Conservation (phyloP, 2,888 invertebrate species). For the Oxyscelio sp. region DNA sequence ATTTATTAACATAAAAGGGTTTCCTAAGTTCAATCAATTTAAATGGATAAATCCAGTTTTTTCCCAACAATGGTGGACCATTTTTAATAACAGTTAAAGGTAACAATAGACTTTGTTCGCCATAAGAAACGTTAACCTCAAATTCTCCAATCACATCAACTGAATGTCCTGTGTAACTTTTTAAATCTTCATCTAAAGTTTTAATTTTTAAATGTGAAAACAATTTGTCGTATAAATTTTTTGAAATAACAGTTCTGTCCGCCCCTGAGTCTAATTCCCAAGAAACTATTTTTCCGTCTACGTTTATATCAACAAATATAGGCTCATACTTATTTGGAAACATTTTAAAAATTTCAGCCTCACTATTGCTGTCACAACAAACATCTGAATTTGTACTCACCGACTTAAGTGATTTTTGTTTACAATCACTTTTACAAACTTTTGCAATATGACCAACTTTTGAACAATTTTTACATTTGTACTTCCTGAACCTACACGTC, state of each 20-base stretch:
- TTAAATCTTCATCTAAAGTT: too few species aligned
- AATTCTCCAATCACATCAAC: too few species aligned
- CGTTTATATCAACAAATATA: constrained; percentile 53
- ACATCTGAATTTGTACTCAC: neutral
- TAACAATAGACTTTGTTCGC: too few species aligned
- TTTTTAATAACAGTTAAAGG: too few species aligned
- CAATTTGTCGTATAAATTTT: too few species aligned
- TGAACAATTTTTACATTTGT: constrained; percentile 38
- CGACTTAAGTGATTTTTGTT: neutral
- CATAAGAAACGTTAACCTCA: too few species aligned
- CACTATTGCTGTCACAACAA: neutral
- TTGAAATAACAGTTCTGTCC: constrained; percentile 5
- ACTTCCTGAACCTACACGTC: constrained; percentile 42
- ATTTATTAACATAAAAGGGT: too few species aligned
- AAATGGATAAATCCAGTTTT: too few species aligned
- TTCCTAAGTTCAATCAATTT: too few species aligned
- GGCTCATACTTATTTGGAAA: neutral
- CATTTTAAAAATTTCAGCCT: constrained; percentile 22
- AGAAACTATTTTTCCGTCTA: constrained; percentile 41
- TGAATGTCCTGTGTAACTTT: too few species aligned
- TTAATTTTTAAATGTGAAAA: too few species aligned
- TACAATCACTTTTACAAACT: constrained; percentile 12
- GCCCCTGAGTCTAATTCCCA: constrained; percentile 78
- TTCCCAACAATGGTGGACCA: too few species aligned
- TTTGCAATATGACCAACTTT: constrained; percentile 28